A percentile compares a stretch with the other conserved stretches of the same genome.
Evolutionary conservation across 2,888 invertebrate genomes (phyloP).

Genomic region (Pediacus dermestoides): DNA sequence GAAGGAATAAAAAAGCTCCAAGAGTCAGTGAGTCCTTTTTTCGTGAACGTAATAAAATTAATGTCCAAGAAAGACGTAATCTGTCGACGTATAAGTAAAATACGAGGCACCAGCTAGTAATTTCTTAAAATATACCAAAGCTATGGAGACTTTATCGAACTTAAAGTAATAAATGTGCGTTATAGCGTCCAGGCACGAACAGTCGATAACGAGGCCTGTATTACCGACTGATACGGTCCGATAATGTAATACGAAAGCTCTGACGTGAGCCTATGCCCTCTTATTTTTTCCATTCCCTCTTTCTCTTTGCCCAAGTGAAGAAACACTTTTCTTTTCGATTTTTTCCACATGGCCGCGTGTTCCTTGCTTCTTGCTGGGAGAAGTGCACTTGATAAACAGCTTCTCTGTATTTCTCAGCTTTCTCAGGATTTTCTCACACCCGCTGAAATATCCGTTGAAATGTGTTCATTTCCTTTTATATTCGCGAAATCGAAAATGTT

Average conservation of each 20-base stretch:
- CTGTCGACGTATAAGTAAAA: slow-evolving; percentile 28
- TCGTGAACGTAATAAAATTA: slow-evolving; percentile 31
- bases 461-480: slow-evolving; percentile 36
- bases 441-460: slow-evolving; percentile 32
- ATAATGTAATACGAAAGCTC: slow-evolving; percentile 15
- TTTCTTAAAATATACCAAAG: slow-evolving; percentile 46
- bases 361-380: slow-evolving; percentile 15
- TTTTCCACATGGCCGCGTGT: slow-evolving; percentile 19
- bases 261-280: slow-evolving; percentile 3
- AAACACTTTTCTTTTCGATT: slow-evolving; percentile 15
- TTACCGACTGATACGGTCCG: slow-evolving; percentile 37
- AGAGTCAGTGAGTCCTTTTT: slow-evolving; percentile 23
- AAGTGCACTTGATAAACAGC: slow-evolving; percentile 33
- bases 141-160: slow-evolving; percentile 45
- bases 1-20: slow-evolving; percentile 11
- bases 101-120: slow-evolving; percentile 32
- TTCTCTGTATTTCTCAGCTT: slow-evolving; percentile 33
- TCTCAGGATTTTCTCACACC: slow-evolving; percentile 34
- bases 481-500: slow-evolving; percentile 29
- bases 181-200: slow-evolving; percentile 47
- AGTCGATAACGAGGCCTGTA: slow-evolving; percentile 41
- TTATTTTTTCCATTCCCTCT: slow-evolving; percentile 4
- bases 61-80: slow-evolving; percentile 34
- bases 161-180: slow-evolving; percentile 46
- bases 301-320: slow-evolving; percentile 14